A percentile compares a stretch with the other conserved stretches of the same genome.
Conservation (phyloP, 2,888 invertebrate species). For the Hydroisotoma schaefferi region DNA sequence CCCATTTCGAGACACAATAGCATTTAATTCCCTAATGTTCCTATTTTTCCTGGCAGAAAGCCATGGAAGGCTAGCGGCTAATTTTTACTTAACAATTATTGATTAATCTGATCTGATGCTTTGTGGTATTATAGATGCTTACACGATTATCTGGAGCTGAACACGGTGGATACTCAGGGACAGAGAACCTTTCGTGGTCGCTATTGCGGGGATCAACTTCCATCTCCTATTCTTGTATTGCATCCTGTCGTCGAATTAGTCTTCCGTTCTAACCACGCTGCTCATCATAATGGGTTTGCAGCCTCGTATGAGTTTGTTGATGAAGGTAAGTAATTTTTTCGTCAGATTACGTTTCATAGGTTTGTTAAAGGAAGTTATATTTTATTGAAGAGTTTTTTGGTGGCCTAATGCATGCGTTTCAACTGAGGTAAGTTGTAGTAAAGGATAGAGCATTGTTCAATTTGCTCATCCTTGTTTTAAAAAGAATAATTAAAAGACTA, state of each 20-base stretch:
- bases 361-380: too few relatives aligned
- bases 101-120: neutral
- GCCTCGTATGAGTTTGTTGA: constrained; percentile 51
- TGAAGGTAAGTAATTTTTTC: constrained; percentile 50
- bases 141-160: constrained; percentile 51
- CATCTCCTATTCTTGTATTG: constrained; percentile 50
- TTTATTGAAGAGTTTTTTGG: too few relatives aligned
- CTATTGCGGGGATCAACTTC: constrained; percentile 50
- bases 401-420: too few relatives aligned
- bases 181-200: constrained; percentile 49
- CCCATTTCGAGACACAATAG: too few relatives aligned
- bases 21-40: too few relatives aligned
- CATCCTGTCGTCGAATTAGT: constrained; percentile 51
- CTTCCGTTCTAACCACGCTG: constrained; percentile 50
- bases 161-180: constrained; percentile 50
- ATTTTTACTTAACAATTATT: too few relatives aligned
- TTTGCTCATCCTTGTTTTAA: too few relatives aligned
- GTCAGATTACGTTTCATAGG: too few relatives aligned
- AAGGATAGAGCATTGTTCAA: too few relatives aligned
- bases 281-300: constrained; percentile 50
- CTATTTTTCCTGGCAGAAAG: too few relatives aligned
- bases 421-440: too few relatives aligned
- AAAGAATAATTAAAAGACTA: too few relatives aligned
- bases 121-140: constrained; percentile 49
- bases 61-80: neutral